Conservation (phyloP, 1,140 invertebrate species). For the Gyrodactylus bullatarudis region DNA sequence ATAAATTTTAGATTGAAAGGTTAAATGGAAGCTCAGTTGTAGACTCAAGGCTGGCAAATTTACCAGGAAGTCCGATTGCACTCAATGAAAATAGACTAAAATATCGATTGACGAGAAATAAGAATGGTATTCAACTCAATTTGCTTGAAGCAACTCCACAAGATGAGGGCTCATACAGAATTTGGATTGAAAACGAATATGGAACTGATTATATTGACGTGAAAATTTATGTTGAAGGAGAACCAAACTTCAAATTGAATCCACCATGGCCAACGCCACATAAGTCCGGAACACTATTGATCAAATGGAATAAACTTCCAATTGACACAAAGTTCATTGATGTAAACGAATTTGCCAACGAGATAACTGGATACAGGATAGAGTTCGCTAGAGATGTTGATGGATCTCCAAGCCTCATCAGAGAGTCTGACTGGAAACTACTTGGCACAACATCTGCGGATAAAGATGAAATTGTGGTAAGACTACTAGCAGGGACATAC, state of each 20-base stretch:
- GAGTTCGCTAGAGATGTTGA: background rate
- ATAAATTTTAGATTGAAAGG: background rate
- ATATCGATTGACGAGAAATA: background rate
- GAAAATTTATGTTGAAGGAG: background rate
- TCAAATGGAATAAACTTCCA: background rate
- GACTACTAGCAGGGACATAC: background rate
- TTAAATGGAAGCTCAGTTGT: background rate
- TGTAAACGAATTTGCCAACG: background rate
- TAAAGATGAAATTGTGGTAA: background rate
- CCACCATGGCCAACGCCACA: background rate
- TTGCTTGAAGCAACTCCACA: background rate
- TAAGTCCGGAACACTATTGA: background rate
- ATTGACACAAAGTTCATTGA: background rate
- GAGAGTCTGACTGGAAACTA: background rate
- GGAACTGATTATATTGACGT: background rate
- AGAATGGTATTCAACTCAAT: background rate
- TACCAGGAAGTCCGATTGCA: background rate
- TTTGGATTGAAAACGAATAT: background rate
- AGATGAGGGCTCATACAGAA: background rate
- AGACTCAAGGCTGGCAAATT: background rate
- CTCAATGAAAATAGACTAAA: background rate
- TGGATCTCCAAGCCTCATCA: background rate
- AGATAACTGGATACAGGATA: background rate
- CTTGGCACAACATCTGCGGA: background rate
- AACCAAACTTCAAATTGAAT: background rate